A percentile compares a stretch with the other conserved stretches of the same genome.
phyloP scores from a whole-genome alignment of 2,888 invertebrate genomes.

The Hetaerina titia region DNA sequence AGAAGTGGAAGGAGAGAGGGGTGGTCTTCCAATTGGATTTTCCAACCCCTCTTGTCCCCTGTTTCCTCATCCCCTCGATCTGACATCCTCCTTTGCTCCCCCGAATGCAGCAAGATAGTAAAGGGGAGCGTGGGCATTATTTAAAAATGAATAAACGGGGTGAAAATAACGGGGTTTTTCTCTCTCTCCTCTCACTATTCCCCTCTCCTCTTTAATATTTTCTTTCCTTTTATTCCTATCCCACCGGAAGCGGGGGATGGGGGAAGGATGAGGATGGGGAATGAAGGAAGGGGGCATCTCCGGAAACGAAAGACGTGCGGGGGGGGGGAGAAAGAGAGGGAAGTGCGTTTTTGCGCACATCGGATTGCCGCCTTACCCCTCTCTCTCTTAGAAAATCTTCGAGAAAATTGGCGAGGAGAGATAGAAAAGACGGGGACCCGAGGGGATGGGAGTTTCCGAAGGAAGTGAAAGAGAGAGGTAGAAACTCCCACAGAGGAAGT shows the following conservation, averaged over 20 bases:
- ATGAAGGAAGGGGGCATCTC: not conserved
- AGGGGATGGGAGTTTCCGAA: not conserved
- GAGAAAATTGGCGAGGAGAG: too few species aligned
- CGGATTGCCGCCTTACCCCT: too few species aligned
- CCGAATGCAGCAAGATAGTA: not conserved
- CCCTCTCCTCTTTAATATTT: not conserved
- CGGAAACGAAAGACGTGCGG: not conserved
- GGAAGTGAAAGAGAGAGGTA: not conserved
- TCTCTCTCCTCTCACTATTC: not conserved
- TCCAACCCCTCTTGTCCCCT: not conserved
- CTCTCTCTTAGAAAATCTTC: too few species aligned
- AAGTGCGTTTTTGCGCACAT: not conserved
- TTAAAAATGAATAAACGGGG: constrained; percentile 2
- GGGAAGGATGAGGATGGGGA: not conserved
- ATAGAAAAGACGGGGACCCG: too few species aligned
- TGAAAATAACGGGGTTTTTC: not conserved
- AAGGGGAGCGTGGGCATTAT: not conserved
- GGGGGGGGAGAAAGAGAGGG: not conserved
- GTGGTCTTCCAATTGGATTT: not conserved
- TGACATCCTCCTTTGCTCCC: not conserved
- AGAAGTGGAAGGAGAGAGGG: too few species aligned
- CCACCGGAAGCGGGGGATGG: not conserved
- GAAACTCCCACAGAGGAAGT: too few species aligned
- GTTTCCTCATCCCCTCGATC: not conserved
- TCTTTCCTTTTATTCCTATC: not conserved